Evolutionary conservation across 2,113 vertebrate genomes (phyloP), one percentile per base, ranked within the genome.

Genomic region (Empidonax traillii): DNA sequence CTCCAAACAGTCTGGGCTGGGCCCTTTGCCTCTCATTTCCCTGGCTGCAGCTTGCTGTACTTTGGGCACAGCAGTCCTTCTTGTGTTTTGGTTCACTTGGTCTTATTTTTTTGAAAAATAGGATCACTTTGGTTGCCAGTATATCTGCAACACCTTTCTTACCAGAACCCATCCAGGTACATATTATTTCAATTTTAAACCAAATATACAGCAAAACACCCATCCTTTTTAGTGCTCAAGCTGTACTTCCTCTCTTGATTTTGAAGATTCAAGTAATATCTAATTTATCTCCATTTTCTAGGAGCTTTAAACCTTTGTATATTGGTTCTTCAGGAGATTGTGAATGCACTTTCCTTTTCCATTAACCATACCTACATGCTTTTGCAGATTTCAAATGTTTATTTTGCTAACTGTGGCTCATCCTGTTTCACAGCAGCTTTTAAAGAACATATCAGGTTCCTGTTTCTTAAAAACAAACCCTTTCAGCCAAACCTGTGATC

Each of bases 351-450:
- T 79, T 35, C 56, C 33, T 88, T 82, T 53, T 39, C 9, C 17
- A 9, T 72, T 65, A 85, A 39, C 14, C 15, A 9, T 15, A 35
- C 39, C 18, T 87, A 16, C 49, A 55, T 27, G 18, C 27, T 88
- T 79, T 23, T 58, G 69, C 47, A 90, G 58, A 47, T 87, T 77
- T 85, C 31, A 39, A 23, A 15, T 5, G 3, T 87, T 71, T 89
- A 2, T 80, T 71, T 89, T 1, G 2, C 51, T 79, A 49, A 39
- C 43, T 3, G 3, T 2, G 0, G 59, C 76, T 82, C 85, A 68
- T 90, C 91, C 91, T 92, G 80, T 78, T 95, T 68, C 55, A 82
- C 20, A 46, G 65, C 37, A 82, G 58, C 49, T 68, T 86, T 68
- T 52, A 47, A 84, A 74, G 67, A 73, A 37, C 17, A 10, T 3